phyloP scores from a whole-genome alignment of 2,888 invertebrate genomes.

The Lasioglossum oenotherae region DNA sequence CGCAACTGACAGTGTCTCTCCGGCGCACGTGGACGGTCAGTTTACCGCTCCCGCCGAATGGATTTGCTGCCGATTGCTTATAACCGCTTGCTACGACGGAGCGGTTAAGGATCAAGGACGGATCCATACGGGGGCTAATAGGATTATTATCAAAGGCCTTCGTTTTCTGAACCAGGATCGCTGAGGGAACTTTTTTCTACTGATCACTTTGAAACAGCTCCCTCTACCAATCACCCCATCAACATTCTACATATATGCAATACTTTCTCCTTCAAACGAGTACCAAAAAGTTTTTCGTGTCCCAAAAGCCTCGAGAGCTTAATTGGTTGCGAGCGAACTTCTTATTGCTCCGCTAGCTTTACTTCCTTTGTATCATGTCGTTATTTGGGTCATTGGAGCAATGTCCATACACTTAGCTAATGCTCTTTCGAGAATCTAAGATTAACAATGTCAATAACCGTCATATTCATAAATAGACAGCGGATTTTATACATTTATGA shows the following conservation, averaged over 20 bases:
- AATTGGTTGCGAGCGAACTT: background rate
- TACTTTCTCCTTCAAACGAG: no score
- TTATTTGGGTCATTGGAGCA: background rate
- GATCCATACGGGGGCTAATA: conserved; percentile 53
- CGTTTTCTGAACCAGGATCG: conserved; percentile 38
- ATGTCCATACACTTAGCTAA: background rate
- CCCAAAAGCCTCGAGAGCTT: background rate
- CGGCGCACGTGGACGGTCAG: conserved; percentile 11
- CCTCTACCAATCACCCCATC: background rate
- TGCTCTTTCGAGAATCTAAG: background rate
- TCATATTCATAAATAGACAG: background rate
- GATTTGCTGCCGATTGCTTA: conserved; percentile 45
- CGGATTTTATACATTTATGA: no score
- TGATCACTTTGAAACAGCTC: conserved; percentile 1
- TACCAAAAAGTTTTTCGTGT: background rate
- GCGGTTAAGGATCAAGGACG: conserved; percentile 57
- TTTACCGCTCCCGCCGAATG: conserved; percentile 26
- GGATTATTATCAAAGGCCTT: conserved; percentile 48
- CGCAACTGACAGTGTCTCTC: conserved; percentile 7
- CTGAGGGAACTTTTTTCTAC: conserved; percentile 9
- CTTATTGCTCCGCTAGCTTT: background rate
- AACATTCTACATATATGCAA: background rate
- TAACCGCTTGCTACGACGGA: conserved; percentile 38
- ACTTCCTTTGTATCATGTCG: background rate
- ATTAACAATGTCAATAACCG: background rate